Evolutionary conservation across 2,888 invertebrate species (phyloP), one percentile per base, ranked within the genome.

Genomic region (Cephus sareptanus): DNA sequence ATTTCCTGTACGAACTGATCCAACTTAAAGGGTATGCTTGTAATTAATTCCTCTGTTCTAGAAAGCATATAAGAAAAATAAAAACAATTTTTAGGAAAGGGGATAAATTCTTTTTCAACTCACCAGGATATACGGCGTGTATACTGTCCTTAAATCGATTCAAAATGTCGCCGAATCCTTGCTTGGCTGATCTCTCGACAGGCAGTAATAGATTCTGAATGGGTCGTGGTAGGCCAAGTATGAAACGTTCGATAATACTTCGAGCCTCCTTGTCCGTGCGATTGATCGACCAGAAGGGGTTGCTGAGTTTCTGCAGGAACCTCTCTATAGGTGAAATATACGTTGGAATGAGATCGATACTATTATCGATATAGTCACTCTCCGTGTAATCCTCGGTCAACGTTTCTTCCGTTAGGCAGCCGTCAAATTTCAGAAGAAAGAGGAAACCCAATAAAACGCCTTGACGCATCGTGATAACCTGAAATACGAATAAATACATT

Each of bases 221-320:
- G 13, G 75, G 40, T 30, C 30, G 6, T 33, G 78, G 78, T 30
- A 78, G 68, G 13, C 73, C 73, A 31, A 73, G 37, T 34, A 78
- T 30, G 11, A 78, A 37, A 33, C 73, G 33, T 34, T 75, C 69
- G 23, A 75, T 56, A 12, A 73, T 76, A 31, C 69, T 37, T 33
- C 56, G 73, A 34, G 69, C 30, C 15, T 78, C 70, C 31, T 78
- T 75, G 33, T 76, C 73, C 1, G 73, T 34, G 9, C 75, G 75
- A 68, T 78, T 78, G 73, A 73, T 75, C 33, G 75, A 56, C 23
- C 75, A n/a, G 35, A 78, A 78, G 11, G 78, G 75, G 31, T 75
- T 78, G 31, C 37, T 40, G 33, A 78, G 3, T 11, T 40, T 75
- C 30, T 73, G 73, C 13, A 78, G 40, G 34, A 78, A 68, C 34